Base-by-base conservation (phyloP, 2,888 invertebrate genomes). In the Drosophila suboccidentalis region DNA sequence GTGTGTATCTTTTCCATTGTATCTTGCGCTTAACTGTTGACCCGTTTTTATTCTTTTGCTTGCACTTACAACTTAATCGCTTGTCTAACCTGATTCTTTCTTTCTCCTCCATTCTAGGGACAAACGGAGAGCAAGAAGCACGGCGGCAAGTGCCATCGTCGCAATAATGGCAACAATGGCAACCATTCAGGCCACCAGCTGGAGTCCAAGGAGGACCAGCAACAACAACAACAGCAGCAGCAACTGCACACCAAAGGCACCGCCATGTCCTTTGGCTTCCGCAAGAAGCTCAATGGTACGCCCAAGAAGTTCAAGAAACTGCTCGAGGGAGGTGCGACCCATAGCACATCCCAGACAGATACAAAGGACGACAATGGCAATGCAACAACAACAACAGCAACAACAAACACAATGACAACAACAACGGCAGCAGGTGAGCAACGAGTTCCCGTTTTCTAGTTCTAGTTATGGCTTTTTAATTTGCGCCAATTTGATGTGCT, bases 191-290 rank as follows among this genome's bases (percentile, higher is more conserved):
- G 39, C 11, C 57, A 62, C 32, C 62, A 39, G 34, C 39, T 36
- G 15, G 58, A 47, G n/a, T 11, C 39, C 22, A 10, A 34, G 3
- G 38, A 88, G 49, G 64, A 69, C 34, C 54, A 70, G 43, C 80
- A 71, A 8, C 29, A 29, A 8, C 29, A 29, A 32, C 69, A 79
- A 22, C 61, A 66, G 17, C 69, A 79, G 19, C 61, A 66, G 17
- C 55, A 70, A 54, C 51, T 90, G 39, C 92, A 93, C 65, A 93
- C 93, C 66, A 93, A 92, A 82, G 97, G 97, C 55, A 96, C 96
- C 74, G 95, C 97, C 65, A 97, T 96, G 91, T 97, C 97, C 46
- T 97, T 97, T 92, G 97, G 97, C 51, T 97, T 97, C 93, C 95
- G 96, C 55, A 94, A 96, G 68, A 95, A 96, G 62, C 94, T 94